Evolutionary conservation across 2,113 vertebrate species (phyloP).

Genomic region (Plestiodon gilberti): DNA sequence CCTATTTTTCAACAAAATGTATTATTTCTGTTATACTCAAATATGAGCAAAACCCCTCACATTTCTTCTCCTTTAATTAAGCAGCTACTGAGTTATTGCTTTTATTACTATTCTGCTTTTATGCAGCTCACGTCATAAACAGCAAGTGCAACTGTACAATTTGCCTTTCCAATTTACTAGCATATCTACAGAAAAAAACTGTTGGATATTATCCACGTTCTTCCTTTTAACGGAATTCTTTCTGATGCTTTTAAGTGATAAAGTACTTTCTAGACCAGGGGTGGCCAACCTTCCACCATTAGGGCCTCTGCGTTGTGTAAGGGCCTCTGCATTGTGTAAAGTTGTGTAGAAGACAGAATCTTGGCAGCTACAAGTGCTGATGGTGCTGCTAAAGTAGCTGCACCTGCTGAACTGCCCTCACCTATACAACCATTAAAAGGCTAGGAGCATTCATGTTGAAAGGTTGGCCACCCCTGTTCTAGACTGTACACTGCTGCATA

Average conservation of each 20-base stretch:
- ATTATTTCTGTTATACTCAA: background rate
- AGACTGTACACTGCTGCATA: constrained; percentile 1
- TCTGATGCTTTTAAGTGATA: background rate
- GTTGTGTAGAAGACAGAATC: too few relatives aligned
- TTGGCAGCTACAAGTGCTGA: too few relatives aligned
- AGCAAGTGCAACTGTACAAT: background rate
- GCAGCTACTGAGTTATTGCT: background rate
- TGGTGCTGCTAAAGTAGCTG: too few relatives aligned
- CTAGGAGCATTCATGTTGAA: too few relatives aligned
- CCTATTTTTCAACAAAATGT: background rate
- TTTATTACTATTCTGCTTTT: background rate
- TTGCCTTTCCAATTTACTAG: background rate
- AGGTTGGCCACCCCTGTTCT: too few relatives aligned
- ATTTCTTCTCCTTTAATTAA: background rate
- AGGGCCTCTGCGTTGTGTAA: too few relatives aligned
- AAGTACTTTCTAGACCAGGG: background rate
- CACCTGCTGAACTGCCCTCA: too few relatives aligned
- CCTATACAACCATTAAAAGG: too few relatives aligned
- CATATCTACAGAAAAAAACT: background rate
- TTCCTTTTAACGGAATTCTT: background rate
- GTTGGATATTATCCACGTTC: background rate
- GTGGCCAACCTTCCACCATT: too few relatives aligned
- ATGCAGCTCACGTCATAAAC: background rate
- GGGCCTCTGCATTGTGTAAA: too few relatives aligned
- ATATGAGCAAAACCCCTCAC: background rate